phyloP scores from a whole-genome alignment of 2,888 invertebrate genomes.

The Cetonia aurata region DNA sequence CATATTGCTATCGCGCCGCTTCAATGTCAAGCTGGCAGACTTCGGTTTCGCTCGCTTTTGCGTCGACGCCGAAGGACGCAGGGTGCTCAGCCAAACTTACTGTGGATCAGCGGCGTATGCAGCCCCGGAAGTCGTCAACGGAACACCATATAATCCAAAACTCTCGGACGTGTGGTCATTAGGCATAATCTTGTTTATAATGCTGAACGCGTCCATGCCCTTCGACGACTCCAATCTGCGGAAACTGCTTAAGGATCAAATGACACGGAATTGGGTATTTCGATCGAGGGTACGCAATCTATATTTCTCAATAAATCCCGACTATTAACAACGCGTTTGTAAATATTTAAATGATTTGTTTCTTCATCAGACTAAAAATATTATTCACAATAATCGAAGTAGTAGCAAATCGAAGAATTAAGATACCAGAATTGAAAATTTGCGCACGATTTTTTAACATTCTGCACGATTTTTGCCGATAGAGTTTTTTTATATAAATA shows the following conservation, averaged over 20 bases:
- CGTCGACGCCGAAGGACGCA: slow-evolving; percentile 77
- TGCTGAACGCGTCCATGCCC: slow-evolving; percentile 95
- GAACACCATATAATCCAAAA: slow-evolving; percentile 90
- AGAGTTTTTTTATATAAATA: no score
- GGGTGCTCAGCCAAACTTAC: slow-evolving; percentile 89
- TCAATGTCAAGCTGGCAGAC: slow-evolving; percentile 92
- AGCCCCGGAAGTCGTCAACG: slow-evolving; percentile 91
- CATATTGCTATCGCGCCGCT: slow-evolving; percentile 83
- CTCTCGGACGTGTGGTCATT: slow-evolving; percentile 94
- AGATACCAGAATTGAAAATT: no score
- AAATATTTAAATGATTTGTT: no score
- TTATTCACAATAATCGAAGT: no score
- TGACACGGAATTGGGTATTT: slow-evolving; percentile 84
- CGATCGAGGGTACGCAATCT: slow-evolving; percentile 70
- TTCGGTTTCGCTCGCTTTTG: slow-evolving; percentile 94
- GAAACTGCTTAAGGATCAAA: slow-evolving; percentile 86
- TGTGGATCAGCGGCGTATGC: slow-evolving; percentile 98
- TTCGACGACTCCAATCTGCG: slow-evolving; percentile 90
- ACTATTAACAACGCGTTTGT: no score
- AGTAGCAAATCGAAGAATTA: no score
- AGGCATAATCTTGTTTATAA: slow-evolving; percentile 92
- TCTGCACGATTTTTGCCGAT: no score
- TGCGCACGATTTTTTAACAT: no score
- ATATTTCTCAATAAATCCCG: background rate
- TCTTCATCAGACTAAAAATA: no score